Percentiles rank a stretch among this genome's conserved stretches.
Evolutionary conservation across 1,140 invertebrate genomes (phyloP).

Genomic region (Spodoptera frugiperda): DNA sequence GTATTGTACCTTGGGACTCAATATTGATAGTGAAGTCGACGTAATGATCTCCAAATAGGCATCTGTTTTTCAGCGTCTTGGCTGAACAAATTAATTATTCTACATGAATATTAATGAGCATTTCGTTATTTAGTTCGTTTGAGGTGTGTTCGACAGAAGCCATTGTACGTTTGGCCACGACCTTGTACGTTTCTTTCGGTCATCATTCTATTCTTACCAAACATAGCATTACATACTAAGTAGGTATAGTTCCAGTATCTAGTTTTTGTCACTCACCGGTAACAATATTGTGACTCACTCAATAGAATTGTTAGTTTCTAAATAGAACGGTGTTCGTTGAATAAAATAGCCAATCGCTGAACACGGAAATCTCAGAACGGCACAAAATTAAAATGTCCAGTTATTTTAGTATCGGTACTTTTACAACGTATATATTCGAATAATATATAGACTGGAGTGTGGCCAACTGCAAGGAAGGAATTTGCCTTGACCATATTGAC

Average conservation of each 20-base stretch:
- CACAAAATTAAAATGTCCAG: slow-evolving; percentile 41
- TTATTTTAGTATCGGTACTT: slow-evolving; percentile 50
- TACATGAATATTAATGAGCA: slow-evolving; percentile 35
- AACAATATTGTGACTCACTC: slow-evolving; percentile 67
- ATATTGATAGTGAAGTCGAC: neutral
- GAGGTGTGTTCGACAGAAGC: slow-evolving; percentile 59
- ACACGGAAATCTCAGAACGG: slow-evolving; percentile 50
- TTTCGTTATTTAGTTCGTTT: slow-evolving; percentile 42
- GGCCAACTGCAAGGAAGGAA: slow-evolving; percentile 64
- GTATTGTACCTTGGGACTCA: neutral
- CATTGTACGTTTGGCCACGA: slow-evolving; percentile 74
- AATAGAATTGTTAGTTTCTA: slow-evolving; percentile 68
- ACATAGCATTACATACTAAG: slow-evolving; percentile 39
- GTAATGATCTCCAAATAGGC: neutral
- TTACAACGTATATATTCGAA: slow-evolving; percentile 32
- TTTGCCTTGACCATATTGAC: slow-evolving; percentile 77
- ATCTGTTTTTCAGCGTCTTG: neutral
- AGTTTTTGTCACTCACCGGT: slow-evolving; percentile 61
- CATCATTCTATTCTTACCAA: slow-evolving; percentile 70
- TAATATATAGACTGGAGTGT: slow-evolving; percentile 56
- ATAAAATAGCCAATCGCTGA: slow-evolving; percentile 63
- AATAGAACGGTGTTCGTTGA: slow-evolving; percentile 64
- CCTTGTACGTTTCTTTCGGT: slow-evolving; percentile 74
- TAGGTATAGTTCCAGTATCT: slow-evolving; percentile 51
- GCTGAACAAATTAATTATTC: slow-evolving; percentile 26